Base-by-base conservation (phyloP, 2,888 invertebrate genomes). In the Apamea crenata region DNA sequence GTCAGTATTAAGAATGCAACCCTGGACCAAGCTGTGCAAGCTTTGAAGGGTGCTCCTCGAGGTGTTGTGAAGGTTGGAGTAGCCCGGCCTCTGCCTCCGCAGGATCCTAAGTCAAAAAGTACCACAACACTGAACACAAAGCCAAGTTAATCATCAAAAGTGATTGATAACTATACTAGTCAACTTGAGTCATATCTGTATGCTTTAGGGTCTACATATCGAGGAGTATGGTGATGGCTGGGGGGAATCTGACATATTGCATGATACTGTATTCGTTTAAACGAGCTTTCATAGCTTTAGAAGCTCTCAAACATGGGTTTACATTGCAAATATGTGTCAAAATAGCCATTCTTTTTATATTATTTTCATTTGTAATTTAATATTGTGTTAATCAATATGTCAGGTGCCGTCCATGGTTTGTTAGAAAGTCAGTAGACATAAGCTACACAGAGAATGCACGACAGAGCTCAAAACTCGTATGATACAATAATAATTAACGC, bases 1-100 rank as follows among this genome's bases (percentile, higher is more conserved):
- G 98, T 98, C 88, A 98, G 98, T 93, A 97, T 99, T 89, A 99
- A 98, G 92, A 99, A 99, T 94, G 98, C 99, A 56, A 99, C 98
- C 0, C 96, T 99, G 85, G 99, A 99, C 94, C 98, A 99, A 95
- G 99, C 99, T 14, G 99, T 99, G 71, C 98, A 99, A 94, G 99
- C 99, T 25, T 97, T 99, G 86, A 99, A 99, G 95, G 99, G 99
- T 76, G 99, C 99, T 88, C 98, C 99, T 0, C 97, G 98, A 91
- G 99, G 99, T 68, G 96, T 97, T 74, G 99, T 99, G 2, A 97
- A 97, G 90, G 98, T 99, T 80, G 99, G 99, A 70, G 98, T 99
- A 86, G 99, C 99, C 76, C 98, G 99, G 89, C 99, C 99, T 21
- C 96, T 98, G 86, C 98, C 98, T 36, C 93, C 95, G 0, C 93